A percentile compares a stretch with the other conserved stretches of the same genome.
These are phyloP conservation scores for Melanotaenia pygmaea DNA, from an alignment of 2,797 vertebrate species.

Conservation along the genomic window DNA sequence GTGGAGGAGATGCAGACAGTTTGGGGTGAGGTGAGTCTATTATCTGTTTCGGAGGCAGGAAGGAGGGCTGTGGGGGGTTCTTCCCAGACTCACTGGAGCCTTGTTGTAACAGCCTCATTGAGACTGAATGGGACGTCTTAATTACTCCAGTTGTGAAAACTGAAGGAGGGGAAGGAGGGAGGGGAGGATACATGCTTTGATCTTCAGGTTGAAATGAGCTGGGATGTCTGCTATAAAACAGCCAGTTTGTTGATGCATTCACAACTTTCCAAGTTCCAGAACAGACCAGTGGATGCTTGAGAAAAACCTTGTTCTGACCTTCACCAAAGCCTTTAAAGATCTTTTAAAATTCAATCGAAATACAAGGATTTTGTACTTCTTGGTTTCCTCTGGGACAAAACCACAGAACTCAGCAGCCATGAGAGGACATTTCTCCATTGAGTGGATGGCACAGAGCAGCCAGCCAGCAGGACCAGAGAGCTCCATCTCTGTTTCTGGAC, in stretches of 20 bases:
- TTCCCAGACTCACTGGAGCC: constrained; percentile 86
- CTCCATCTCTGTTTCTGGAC: constrained; percentile 1
- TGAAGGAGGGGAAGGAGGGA: constrained; percentile 67
- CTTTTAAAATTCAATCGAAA: neutral
- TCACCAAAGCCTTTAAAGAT: too few species aligned
- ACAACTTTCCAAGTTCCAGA: constrained; percentile 1
- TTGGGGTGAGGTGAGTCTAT: constrained; percentile 58
- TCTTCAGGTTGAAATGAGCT: constrained; percentile 69
- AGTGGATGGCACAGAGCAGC: constrained; percentile 87
- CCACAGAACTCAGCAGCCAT: constrained; percentile 50
- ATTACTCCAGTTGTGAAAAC: constrained; percentile 88
- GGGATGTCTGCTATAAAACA: constrained; percentile 77
- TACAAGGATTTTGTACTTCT: neutral
- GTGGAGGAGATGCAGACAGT: constrained; percentile 52
- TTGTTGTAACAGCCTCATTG: constrained; percentile 84
- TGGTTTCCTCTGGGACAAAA: neutral
- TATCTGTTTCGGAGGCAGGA: constrained; percentile 62
- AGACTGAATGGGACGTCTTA: constrained; percentile 85
- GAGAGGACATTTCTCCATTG: constrained; percentile 82
- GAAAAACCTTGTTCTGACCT: neutral
- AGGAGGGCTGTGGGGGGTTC: constrained; percentile 41
- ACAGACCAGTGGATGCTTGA: neutral
- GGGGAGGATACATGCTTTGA: constrained; percentile 80
- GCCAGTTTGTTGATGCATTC: constrained; percentile 9
- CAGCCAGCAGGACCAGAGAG: constrained; percentile 34